Conservation (phyloP, 2,113 vertebrate genomes). For the Serinus canaria region DNA sequence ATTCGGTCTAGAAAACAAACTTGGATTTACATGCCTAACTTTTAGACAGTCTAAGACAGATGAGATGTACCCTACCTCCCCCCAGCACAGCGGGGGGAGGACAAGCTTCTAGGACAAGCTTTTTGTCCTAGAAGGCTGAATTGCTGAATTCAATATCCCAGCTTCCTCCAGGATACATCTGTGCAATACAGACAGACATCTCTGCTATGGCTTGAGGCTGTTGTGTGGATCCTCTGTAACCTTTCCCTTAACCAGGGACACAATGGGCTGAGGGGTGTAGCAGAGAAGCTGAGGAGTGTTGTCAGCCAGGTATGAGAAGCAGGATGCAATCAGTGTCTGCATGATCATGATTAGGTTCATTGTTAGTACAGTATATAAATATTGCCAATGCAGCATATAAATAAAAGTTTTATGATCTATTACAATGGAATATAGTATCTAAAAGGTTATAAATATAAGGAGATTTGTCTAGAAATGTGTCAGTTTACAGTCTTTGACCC, state of each 20-base stretch:
- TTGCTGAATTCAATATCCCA: background rate
- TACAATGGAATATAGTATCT: background rate
- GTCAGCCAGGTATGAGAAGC: background rate
- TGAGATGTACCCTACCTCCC: background rate
- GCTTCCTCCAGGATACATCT: background rate
- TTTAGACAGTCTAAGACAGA: background rate
- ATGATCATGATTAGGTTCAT: background rate
- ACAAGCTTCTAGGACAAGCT: background rate
- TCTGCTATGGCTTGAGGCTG: background rate
- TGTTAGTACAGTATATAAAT: background rate
- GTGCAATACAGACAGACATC: background rate
- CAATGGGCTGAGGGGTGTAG: background rate
- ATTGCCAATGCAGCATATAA: background rate
- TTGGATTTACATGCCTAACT: background rate
- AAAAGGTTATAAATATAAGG: background rate
- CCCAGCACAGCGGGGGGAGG: too few species aligned
- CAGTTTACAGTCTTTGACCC: background rate
- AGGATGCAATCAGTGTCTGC: background rate
- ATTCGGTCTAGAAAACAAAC: background rate
- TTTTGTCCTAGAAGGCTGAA: background rate
- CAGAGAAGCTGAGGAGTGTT: background rate
- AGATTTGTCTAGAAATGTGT: background rate
- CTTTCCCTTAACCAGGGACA: background rate
- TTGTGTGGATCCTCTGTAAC: fast-evolving
- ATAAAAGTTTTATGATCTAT: background rate